Percentiles rank a stretch among this genome's conserved stretches.
These are phyloP conservation scores for Sphaerophoria taeniata DNA, from an alignment of 2,888 invertebrate genomes.

Conservation along the genomic window DNA sequence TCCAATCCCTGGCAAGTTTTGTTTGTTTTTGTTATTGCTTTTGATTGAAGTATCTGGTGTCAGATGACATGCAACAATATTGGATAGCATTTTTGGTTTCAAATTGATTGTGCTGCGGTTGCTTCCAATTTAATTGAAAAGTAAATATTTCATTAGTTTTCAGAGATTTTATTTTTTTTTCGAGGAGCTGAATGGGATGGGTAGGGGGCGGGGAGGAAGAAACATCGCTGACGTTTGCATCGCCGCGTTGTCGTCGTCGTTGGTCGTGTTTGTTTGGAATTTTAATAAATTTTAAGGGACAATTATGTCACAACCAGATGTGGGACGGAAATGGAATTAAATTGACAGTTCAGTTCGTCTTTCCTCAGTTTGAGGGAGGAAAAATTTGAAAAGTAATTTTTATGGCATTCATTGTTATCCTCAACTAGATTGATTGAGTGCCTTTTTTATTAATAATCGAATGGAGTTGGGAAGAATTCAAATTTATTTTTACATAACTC, in stretches of 20 bases:
- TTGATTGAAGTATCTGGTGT: constrained; percentile 46
- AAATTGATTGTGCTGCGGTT: constrained; percentile 61
- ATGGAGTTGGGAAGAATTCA: background rate
- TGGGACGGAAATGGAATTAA: constrained; percentile 58
- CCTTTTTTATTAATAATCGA: background rate
- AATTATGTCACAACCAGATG: constrained; percentile 8
- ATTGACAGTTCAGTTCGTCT: constrained; percentile 35
- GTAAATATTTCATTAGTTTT: constrained; percentile 70
- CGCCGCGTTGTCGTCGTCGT: background rate
- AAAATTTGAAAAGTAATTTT: constrained; percentile 8
- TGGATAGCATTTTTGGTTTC: constrained; percentile 46
- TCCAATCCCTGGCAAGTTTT: constrained; percentile 40
- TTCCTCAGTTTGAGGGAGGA: background rate
- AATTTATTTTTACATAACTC: background rate
- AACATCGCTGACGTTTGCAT: background rate
- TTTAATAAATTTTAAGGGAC: constrained; percentile 22
- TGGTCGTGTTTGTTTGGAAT: background rate
- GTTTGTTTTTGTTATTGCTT: background rate
- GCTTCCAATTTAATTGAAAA: constrained; percentile 73
- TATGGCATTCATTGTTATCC: constrained; percentile 11
- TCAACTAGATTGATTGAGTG: constrained; percentile 4
- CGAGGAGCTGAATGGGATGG: no score
- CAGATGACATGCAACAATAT: constrained; percentile 57
- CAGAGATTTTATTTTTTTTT: constrained; percentile 37
- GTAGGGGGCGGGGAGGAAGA: background rate